A percentile compares a stretch with the other conserved stretches of the same genome.
These are phyloP conservation scores for Peromyscus leucopus DNA, from an alignment of 2,113 vertebrate genomes.

Conservation along the genomic window DNA sequence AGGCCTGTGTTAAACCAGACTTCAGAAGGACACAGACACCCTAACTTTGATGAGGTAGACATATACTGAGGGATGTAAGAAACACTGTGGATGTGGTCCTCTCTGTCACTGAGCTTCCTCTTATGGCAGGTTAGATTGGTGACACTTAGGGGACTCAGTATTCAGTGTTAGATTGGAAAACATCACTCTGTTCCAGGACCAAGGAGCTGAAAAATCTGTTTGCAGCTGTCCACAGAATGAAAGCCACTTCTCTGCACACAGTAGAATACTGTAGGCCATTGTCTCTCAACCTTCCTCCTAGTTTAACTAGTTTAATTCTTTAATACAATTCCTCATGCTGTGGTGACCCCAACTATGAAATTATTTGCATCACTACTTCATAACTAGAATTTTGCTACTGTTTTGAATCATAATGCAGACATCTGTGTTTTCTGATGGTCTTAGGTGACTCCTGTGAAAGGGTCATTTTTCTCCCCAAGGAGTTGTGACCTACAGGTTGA, in stretches of 20 bases:
- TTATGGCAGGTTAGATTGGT: not conserved
- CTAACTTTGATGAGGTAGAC: not conserved
- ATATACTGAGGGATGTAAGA: not conserved
- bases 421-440: not conserved
- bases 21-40: not conserved
- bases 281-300: no score
- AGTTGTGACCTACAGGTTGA: no score
- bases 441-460: not conserved
- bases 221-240: not conserved
- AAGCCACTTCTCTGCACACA: not conserved
- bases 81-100: not conserved
- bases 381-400: no score
- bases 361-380: no score
- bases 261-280: not conserved
- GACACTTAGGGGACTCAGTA: not conserved
- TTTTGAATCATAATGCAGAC: not conserved
- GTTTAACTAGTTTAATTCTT: no score
- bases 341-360: no score
- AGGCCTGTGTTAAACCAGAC: not conserved
- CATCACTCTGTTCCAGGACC: not conserved
- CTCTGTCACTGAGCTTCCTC: not conserved
- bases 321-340: no score
- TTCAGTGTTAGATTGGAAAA: not conserved
- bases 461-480: not conserved
- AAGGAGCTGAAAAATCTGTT: conserved; percentile 1